Conservation (phyloP, 2,113 vertebrate species). For the Barnardius zonarius region DNA sequence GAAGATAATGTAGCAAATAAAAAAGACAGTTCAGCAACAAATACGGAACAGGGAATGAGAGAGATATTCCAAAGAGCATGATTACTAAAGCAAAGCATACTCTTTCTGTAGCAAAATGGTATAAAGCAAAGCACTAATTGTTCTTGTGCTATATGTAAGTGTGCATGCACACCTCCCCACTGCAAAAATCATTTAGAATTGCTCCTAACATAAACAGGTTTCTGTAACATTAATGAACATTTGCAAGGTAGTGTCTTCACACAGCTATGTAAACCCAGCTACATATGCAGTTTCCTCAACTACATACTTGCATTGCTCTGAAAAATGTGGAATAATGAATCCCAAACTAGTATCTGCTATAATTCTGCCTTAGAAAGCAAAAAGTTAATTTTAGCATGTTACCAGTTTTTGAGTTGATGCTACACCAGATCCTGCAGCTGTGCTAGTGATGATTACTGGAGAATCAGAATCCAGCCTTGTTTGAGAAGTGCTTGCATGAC, state of each 20-base stretch:
- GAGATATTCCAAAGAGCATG: not conserved
- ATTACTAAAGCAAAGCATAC: not conserved
- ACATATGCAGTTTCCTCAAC: not conserved
- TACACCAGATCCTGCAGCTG: conserved; percentile 66
- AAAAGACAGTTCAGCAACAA: not conserved
- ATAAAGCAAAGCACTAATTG: not conserved
- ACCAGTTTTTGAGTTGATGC: conserved; percentile 78
- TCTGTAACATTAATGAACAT: not conserved
- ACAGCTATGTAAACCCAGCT: not conserved
- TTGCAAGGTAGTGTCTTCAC: not conserved
- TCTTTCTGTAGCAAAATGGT: not conserved
- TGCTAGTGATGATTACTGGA: conserved; percentile 58
- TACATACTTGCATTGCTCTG: not conserved
- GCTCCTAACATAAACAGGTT: not conserved
- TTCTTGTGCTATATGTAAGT: not conserved
- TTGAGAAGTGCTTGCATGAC: conserved; percentile 63
- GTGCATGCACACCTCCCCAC: rapidly evolving
- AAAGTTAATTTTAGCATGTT: not conserved
- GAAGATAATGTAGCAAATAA: not conserved
- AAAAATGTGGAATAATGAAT: not conserved
- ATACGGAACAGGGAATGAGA: not conserved
- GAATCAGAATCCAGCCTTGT: conserved; percentile 69
- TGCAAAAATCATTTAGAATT: not conserved
- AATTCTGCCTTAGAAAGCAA: not conserved
- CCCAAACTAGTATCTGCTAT: not conserved